Conservation (phyloP, 2,888 invertebrate species). For the Oithona nana region DNA sequence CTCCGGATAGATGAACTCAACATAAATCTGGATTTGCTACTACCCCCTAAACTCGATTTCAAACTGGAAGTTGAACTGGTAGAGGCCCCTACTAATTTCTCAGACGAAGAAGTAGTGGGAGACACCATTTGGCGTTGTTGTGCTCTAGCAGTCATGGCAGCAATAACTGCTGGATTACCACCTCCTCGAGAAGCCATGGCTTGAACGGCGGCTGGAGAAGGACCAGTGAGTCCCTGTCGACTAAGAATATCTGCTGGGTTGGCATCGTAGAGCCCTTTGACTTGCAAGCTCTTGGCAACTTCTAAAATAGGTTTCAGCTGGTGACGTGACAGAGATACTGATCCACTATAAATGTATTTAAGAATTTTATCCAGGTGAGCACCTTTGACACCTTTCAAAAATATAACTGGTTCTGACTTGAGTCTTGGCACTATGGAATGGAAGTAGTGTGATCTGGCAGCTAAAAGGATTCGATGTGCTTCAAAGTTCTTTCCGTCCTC, state of each 20-base stretch:
- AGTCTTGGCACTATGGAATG: constrained; percentile 13
- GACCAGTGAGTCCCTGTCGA: background rate
- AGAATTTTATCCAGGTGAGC: constrained; percentile 13
- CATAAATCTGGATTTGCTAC: background rate
- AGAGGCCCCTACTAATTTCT: background rate
- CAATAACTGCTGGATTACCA: background rate
- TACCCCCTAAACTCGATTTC: background rate
- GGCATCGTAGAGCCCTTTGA: constrained; percentile 14
- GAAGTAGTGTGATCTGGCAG: constrained; percentile 12
- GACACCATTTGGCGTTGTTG: background rate
- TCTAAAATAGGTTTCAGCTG: constrained; percentile 11
- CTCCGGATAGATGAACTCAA: too few species aligned
- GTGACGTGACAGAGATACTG: background rate
- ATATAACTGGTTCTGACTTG: constrained; percentile 16
- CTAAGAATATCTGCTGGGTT: background rate
- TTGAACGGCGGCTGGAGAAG: background rate
- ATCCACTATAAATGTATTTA: constrained; percentile 14
- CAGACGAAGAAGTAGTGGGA: background rate
- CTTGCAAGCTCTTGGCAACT: constrained; percentile 14
- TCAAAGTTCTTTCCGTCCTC: constrained; percentile 18
- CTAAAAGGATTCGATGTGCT: constrained; percentile 13
- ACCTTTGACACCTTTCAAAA: constrained; percentile 16
- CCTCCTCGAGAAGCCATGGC: background rate
- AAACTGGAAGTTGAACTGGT: background rate
- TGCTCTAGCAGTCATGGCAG: background rate